These are phyloP conservation scores for Mimas tiliae DNA, from an alignment of 2,888 invertebrate genomes.

Conservation along the genomic window DNA sequence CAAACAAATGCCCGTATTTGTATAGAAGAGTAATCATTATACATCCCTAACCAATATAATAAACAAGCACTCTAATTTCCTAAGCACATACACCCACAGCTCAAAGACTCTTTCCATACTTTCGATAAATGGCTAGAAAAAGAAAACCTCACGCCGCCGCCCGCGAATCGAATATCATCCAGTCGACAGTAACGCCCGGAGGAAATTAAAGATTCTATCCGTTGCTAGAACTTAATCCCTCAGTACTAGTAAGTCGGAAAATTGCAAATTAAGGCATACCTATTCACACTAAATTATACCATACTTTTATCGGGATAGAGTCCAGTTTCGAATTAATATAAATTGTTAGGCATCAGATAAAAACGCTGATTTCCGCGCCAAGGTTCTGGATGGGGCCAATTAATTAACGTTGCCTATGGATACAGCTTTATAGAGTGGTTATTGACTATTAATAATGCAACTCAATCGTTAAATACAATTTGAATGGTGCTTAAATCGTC, in stretches of 20 bases:
- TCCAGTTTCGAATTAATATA: slow-evolving; percentile 36
- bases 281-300: slow-evolving; percentile 1
- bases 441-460: slow-evolving; percentile 26
- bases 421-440: slow-evolving; percentile 57
- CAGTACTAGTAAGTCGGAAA: slow-evolving; percentile 77
- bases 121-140: slow-evolving; percentile 19
- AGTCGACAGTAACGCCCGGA: slow-evolving; percentile 66
- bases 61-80: background rate
- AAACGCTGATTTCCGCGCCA: slow-evolving; percentile 68
- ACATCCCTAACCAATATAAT: no score
- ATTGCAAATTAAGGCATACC: slow-evolving; percentile 73
- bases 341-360: slow-evolving; percentile 57
- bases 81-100: background rate
- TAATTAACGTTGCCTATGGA: slow-evolving; percentile 71
- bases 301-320: slow-evolving; percentile 35
- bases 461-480: slow-evolving; percentile 20
- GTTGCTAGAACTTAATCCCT: slow-evolving; percentile 75
- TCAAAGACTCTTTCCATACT: background rate
- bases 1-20: no score
- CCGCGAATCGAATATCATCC: slow-evolving; percentile 64
- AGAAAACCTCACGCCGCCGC: slow-evolving; percentile 42
- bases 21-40: no score
- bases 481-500: background rate
- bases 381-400: slow-evolving; percentile 72
- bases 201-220: slow-evolving; percentile 84